phyloP scores from a whole-genome alignment of 35 echinoderm and acorn worm genomes.

The Stichopus chloronotus region DNA sequence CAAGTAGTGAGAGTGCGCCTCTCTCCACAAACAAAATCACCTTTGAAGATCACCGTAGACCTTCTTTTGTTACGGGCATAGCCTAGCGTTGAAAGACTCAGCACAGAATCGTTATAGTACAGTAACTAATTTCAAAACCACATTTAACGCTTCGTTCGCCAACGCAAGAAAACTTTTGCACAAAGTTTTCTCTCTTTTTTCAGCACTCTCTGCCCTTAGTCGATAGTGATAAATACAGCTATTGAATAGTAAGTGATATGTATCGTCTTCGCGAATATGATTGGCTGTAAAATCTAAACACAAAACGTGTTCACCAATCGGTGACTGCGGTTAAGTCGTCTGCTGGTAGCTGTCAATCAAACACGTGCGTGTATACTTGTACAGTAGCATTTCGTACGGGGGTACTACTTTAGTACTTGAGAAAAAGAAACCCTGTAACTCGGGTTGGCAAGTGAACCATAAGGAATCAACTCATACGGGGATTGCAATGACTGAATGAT shows the following conservation, averaged over 20 bases:
- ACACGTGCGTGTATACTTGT: background rate
- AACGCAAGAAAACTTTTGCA: slow-evolving; percentile 33
- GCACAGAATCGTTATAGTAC: background rate
- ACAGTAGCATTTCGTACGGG: too few relatives aligned
- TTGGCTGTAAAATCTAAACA: slow-evolving; percentile 34
- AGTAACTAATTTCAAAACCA: slow-evolving; percentile 6
- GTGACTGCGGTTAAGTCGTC: slow-evolving; percentile 11
- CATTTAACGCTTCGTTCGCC: slow-evolving; percentile 44
- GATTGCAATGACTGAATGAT: too few relatives aligned
- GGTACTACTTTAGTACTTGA: too few relatives aligned
- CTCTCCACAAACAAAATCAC: background rate
- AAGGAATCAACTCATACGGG: too few relatives aligned
- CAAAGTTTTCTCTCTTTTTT: slow-evolving; percentile 15
- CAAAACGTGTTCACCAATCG: background rate
- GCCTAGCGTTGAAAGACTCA: too few relatives aligned
- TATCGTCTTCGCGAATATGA: slow-evolving; percentile 20
- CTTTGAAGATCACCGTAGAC: background rate
- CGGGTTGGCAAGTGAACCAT: too few relatives aligned
- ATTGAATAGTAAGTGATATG: slow-evolving; percentile 22
- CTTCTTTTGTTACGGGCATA: background rate
- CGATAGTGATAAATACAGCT: background rate
- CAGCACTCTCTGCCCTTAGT: background rate
- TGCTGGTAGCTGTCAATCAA: slow-evolving; percentile 57
- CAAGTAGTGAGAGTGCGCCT: background rate
- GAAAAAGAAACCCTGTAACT: too few relatives aligned